Evolutionary conservation across 2,113 vertebrate genomes (phyloP).

Genomic region (Salvator merianae): DNA sequence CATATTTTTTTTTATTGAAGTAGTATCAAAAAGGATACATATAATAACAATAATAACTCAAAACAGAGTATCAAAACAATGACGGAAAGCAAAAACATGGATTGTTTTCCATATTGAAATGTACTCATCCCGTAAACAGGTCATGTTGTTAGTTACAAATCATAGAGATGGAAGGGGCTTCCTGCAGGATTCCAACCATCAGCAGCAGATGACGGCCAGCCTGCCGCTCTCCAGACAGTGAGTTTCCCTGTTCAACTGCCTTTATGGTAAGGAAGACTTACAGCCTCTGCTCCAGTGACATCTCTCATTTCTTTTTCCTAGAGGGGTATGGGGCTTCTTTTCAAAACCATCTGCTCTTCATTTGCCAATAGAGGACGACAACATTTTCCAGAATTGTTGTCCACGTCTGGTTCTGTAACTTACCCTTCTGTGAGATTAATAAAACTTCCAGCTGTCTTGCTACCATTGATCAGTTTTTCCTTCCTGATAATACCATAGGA

Average conservation of each 20-base stretch:
- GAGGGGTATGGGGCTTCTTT: background rate
- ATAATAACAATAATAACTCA: no score
- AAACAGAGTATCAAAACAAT: no score
- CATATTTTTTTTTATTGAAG: no score
- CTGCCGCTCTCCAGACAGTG: no score
- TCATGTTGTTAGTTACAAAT: background rate
- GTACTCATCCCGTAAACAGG: background rate
- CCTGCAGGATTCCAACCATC: no score
- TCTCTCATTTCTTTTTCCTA: background rate
- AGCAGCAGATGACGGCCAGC: no score
- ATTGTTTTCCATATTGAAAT: background rate
- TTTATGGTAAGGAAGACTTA: background rate
- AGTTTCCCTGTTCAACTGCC: no score
- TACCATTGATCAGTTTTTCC: background rate
- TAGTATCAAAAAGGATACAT: no score
- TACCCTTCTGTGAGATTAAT: background rate
- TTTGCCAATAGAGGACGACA: background rate
- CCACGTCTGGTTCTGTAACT: background rate
- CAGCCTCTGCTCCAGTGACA: background rate
- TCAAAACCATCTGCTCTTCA: background rate
- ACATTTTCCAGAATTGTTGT: background rate
- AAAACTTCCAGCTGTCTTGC: background rate
- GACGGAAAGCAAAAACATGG: no score
- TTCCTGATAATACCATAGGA: background rate
- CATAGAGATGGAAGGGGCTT: no score